These are phyloP conservation scores for Platichthys flesus DNA, from an alignment of 2,113 vertebrate genomes.

Conservation along the genomic window DNA sequence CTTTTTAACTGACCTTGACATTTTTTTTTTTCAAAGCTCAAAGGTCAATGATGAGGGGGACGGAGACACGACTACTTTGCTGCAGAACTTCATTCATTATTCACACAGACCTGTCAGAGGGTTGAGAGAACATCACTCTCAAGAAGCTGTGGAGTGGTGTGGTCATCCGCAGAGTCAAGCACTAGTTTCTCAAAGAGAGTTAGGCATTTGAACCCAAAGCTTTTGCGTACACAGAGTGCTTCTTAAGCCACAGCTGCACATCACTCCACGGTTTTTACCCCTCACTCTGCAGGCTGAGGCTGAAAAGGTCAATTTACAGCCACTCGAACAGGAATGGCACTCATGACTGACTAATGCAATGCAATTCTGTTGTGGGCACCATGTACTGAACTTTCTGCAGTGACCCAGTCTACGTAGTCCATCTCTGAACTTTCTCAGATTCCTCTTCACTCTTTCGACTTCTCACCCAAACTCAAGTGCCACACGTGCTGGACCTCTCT, in stretches of 20 bases:
- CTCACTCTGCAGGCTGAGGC: slow-evolving; percentile 25
- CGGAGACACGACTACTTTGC: slow-evolving; percentile 46
- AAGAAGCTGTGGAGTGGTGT: slow-evolving; percentile 38
- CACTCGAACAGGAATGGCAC: slow-evolving; percentile 11
- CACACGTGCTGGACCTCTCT: slow-evolving; percentile 8
- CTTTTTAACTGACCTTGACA: slow-evolving; percentile 25
- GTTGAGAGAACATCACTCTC: slow-evolving; percentile 61
- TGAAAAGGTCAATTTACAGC: slow-evolving; percentile 56
- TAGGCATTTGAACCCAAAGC: slow-evolving; percentile 32
- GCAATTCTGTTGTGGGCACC: slow-evolving; percentile 22
- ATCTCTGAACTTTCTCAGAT: slow-evolving; percentile 11
- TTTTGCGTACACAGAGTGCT: slow-evolving; percentile 4
- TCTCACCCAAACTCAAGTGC: slow-evolving; percentile 27
- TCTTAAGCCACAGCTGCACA: slow-evolving; percentile 26
- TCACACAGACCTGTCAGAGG: slow-evolving; percentile 67
- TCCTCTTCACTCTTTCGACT: slow-evolving; percentile 1
- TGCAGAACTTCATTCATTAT: slow-evolving; percentile 75
- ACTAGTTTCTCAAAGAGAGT: slow-evolving; percentile 53
- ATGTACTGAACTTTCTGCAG: slow-evolving; percentile 11
- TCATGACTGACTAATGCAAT: slow-evolving; percentile 41
- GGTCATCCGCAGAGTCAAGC: slow-evolving; percentile 24
- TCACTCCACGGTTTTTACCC: slow-evolving; percentile 12
- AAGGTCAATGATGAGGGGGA: slow-evolving; percentile 54
- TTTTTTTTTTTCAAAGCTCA: slow-evolving; percentile 53
- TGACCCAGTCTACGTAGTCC: slow-evolving; percentile 1